Percentiles rank a stretch among this genome's conserved stretches.
These are phyloP conservation scores for Trogon melanurus DNA, from an alignment of 2,113 vertebrate genomes.

Conservation along the genomic window DNA sequence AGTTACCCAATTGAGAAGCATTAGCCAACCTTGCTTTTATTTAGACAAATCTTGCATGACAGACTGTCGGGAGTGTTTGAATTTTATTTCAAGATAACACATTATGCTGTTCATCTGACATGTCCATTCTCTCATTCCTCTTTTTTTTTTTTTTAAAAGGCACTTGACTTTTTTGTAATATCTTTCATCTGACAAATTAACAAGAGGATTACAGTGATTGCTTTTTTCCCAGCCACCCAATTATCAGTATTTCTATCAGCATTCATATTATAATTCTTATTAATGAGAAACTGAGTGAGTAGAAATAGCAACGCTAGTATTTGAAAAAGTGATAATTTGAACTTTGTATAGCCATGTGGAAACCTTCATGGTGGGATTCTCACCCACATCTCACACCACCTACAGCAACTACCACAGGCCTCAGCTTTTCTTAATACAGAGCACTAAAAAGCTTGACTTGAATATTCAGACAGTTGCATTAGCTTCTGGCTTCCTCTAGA, in stretches of 20 bases:
- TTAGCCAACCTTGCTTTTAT: neutral
- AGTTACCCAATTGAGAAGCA: neutral
- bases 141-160: neutral
- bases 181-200: neutral
- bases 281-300: neutral
- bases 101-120: neutral
- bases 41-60: constrained; percentile 20
- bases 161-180: neutral
- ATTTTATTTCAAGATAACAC: constrained; percentile 27
- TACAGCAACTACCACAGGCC: accelerated
- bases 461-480: neutral
- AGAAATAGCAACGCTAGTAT: neutral
- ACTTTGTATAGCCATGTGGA: neutral
- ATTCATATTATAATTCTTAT: neutral
- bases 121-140: neutral
- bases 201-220: neutral
- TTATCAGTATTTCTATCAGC: neutral
- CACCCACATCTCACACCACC: neutral
- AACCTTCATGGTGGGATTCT: neutral
- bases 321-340: neutral
- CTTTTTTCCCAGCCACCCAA: neutral
- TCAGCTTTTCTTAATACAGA: neutral
- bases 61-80: neutral
- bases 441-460: neutral
- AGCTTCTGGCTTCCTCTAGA: neutral